Conservation (phyloP, 2,888 invertebrate species). For the Clunio marinus region DNA sequence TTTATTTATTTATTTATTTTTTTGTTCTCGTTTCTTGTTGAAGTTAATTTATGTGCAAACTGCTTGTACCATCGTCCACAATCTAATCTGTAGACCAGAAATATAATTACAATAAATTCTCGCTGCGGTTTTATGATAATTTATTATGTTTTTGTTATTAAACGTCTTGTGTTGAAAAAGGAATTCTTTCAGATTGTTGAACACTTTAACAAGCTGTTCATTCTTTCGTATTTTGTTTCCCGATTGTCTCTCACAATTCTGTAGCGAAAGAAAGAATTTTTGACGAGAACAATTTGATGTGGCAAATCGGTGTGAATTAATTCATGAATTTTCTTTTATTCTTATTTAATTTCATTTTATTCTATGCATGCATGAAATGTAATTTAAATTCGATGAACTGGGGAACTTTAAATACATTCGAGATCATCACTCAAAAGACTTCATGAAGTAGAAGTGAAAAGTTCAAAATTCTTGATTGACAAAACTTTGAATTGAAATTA, state of each 20-base stretch:
- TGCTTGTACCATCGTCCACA: neutral
- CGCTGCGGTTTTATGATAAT: constrained; percentile 39
- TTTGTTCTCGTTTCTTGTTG: too few relatives aligned
- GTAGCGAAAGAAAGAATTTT: neutral
- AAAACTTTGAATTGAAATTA: too few relatives aligned
- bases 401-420: too few relatives aligned
- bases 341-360: constrained; percentile 15
- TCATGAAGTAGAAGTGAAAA: too few relatives aligned
- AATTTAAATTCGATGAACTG: too few relatives aligned
- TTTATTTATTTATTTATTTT: too few relatives aligned
- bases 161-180: constrained; percentile 25
- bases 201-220: constrained; percentile 19
- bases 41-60: neutral
- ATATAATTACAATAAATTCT: constrained; percentile 37
- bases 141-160: constrained; percentile 39
- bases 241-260: neutral
- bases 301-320: constrained; percentile 37
- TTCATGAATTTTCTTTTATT: constrained; percentile 39
- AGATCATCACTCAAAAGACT: too few relatives aligned
- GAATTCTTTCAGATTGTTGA: constrained; percentile 31
- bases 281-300: constrained; percentile 6
- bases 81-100: constrained; percentile 3
- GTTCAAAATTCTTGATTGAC: too few relatives aligned
- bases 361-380: too few relatives aligned
- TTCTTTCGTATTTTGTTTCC: neutral